A percentile compares a stretch with the other conserved stretches of the same genome.
Conservation (phyloP, 2,113 vertebrate species). For the Penelope pileata region DNA sequence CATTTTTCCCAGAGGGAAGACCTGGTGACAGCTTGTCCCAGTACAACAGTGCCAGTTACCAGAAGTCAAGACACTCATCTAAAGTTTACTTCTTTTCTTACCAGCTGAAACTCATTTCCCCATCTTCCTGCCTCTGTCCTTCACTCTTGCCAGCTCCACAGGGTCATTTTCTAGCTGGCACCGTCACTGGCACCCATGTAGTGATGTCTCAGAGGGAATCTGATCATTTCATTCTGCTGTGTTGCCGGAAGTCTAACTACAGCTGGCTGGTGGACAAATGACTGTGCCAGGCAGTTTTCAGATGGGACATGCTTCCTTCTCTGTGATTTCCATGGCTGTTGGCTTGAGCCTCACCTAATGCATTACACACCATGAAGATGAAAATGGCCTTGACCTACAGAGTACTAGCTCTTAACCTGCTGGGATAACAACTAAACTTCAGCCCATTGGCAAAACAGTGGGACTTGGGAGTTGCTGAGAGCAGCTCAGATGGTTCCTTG, state of each 20-base stretch:
- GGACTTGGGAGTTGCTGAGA: not conserved
- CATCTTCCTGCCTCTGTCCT: not conserved
- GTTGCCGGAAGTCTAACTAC: not conserved
- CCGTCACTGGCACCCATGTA: not conserved
- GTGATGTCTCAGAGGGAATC: not conserved
- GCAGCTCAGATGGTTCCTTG: not conserved
- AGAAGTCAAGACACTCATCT: not conserved
- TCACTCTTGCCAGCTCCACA: not conserved
- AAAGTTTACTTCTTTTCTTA: not conserved
- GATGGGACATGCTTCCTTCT: not conserved
- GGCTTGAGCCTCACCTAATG: not conserved
- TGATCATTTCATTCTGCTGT: not conserved
- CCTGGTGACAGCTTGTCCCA: not conserved
- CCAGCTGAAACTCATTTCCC: not conserved
- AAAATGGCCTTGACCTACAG: not conserved
- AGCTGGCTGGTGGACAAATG: not conserved
- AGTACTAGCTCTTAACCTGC: not conserved
- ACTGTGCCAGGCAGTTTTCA: not conserved
- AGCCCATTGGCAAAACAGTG: rapidly evolving
- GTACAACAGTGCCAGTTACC: not conserved
- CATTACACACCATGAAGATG: not conserved
- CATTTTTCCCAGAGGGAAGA: not conserved
- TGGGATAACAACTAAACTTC: not conserved
- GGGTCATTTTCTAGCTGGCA: not conserved
- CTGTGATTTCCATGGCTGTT: not conserved